A percentile compares a stretch with the other conserved stretches of the same genome.
These are phyloP conservation scores for Agrochola lota DNA, from an alignment of 2,888 invertebrate genomes.

Conservation along the genomic window DNA sequence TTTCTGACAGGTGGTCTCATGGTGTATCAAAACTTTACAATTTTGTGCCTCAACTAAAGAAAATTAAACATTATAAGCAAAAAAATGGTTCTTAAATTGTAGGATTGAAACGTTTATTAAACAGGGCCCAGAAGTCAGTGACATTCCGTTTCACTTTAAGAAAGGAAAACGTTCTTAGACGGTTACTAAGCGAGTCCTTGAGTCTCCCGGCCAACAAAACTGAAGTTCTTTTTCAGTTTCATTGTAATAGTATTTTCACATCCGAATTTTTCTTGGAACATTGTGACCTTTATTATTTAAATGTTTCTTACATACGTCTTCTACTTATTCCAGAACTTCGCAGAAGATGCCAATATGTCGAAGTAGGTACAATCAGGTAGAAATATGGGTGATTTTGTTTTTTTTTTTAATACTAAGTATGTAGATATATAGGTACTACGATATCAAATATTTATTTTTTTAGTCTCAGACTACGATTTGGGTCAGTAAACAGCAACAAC, in stretches of 20 bases:
- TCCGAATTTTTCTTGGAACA: background rate
- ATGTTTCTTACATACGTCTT: background rate
- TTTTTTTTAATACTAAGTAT: background rate
- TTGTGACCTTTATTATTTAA: background rate
- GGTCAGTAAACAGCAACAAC: background rate
- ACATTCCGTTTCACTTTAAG: no score
- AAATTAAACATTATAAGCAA: no score
- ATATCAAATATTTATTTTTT: background rate
- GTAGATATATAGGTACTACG: background rate
- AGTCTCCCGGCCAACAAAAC: background rate
- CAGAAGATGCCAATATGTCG: background rate
- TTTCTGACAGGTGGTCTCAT: no score
- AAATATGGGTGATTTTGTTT: background rate
- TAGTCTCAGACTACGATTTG: background rate
- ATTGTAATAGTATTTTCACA: background rate
- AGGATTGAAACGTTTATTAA: no score
- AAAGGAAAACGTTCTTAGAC: no score
- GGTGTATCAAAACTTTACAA: no score
- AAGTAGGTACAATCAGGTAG: background rate
- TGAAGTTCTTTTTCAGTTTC: background rate
- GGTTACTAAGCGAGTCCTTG: no score
- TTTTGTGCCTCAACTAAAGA: no score
- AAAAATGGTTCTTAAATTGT: no score
- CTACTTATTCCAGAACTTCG: background rate
- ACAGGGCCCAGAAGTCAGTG: no score